phyloP scores from a whole-genome alignment of 1,140 invertebrate genomes.

The Lepidurus couesii region DNA sequence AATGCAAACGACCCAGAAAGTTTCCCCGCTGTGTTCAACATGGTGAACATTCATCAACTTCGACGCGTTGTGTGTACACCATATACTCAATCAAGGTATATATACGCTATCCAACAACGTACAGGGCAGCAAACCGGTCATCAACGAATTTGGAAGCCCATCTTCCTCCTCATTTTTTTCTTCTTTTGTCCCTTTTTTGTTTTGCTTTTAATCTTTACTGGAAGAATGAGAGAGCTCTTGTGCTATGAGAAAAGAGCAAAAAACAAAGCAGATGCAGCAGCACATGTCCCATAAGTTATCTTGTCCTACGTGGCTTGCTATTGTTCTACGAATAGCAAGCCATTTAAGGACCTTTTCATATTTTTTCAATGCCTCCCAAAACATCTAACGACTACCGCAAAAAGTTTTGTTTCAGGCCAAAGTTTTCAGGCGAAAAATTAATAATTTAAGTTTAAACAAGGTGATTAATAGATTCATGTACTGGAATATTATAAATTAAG shows the following conservation, averaged over 20 bases:
- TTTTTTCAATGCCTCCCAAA: background rate
- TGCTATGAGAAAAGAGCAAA: background rate
- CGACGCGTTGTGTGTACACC: slow-evolving; percentile 16
- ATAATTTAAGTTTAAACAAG: too few species aligned
- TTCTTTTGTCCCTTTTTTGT: background rate
- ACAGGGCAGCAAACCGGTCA: background rate
- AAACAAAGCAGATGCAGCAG: slow-evolving; percentile 5
- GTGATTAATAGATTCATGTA: too few species aligned
- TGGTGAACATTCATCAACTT: slow-evolving; percentile 19
- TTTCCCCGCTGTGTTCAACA: slow-evolving; percentile 12
- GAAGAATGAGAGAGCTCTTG: background rate
- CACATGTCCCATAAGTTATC: slow-evolving; percentile 19
- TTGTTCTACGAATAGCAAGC: background rate
- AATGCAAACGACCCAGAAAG: slow-evolving; percentile 4
- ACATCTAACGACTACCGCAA: background rate
- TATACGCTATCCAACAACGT: background rate
- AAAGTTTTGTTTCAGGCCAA: background rate
- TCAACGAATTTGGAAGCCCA: slow-evolving; percentile 12
- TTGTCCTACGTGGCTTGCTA: slow-evolving; percentile 7
- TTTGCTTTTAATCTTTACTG: background rate
- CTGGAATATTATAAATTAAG: too few species aligned
- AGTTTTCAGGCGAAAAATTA: background rate
- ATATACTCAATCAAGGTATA: slow-evolving; percentile 13
- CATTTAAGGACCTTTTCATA: slow-evolving; percentile 1
- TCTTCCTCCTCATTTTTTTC: background rate